Evolutionary conservation across 2,888 invertebrate species (phyloP), one percentile per base, ranked within the genome.

Genomic region (Apantesis nais): DNA sequence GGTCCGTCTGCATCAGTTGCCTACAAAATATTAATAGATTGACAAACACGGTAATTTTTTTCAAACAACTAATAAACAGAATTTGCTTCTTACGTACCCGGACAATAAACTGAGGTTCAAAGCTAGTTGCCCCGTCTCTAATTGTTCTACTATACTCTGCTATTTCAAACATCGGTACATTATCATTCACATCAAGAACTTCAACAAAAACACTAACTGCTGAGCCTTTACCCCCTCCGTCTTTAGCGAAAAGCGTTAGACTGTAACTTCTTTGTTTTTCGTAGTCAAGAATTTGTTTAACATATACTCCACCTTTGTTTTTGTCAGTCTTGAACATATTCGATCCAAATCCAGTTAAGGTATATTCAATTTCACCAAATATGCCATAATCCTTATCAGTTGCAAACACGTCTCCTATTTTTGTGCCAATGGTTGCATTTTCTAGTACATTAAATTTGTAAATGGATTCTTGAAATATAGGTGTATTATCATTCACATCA

Each of bases 401-500:
- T 0, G 98, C 98, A 70, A 91, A 91, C 0, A 97, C 95, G 66
- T 96, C 95, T 0, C 96, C 96, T 41, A 98, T 96, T 82, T 96
- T 95, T 0, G 95, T 94, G 0, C 96, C 96, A 0, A 96, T 91
- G 0, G 95, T 91, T 0, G 96, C 94, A 86, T 97, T 96, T 89
- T 98, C 98, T 2, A 95, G 90, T 0, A 97, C 96, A 61, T 96
- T 95, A 60, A 97, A 95, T 70, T 96, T 96, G 83, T 97, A 97
- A 25, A 95, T 95, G 0, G 95, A 87, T 72, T 96, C 92, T 14
- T 96, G 93, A 83, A 98, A 98, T 55, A 96, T 89, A 0, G 98
- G 98, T 0, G 96, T 91, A 82, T 98, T 98, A 81, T 98, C 98
- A 84, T 98, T 98, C 66, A 97, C 97, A 88, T 98, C 98, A 44